Percentiles rank a stretch among this genome's conserved stretches.
Conservation (phyloP, 1,140 invertebrate species). For the Neodiprion fabricii region DNA sequence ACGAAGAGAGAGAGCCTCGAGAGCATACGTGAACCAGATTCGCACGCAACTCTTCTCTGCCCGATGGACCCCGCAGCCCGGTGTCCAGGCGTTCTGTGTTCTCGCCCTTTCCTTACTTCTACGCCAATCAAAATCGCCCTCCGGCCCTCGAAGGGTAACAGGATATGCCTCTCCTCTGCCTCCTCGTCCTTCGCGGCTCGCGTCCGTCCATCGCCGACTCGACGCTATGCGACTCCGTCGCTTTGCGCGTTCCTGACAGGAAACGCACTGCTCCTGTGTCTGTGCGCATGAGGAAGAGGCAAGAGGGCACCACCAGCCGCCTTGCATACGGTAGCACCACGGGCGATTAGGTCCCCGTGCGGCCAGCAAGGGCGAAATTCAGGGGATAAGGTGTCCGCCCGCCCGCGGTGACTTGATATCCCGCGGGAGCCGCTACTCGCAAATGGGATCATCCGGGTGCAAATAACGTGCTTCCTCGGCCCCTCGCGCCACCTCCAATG, state of each 20-base stretch:
- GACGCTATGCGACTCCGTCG: not conserved
- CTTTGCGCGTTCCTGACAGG: not conserved
- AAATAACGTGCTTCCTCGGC: not conserved
- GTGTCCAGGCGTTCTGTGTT: not conserved
- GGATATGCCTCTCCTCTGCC: not conserved
- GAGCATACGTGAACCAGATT: not conserved
- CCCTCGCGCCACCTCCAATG: too few relatives aligned
- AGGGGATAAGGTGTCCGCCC: conserved; percentile 31
- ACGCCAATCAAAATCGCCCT: too few relatives aligned
- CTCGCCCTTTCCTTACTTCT: too few relatives aligned
- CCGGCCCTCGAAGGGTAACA: not conserved
- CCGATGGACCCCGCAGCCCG: not conserved
- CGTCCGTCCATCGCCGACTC: not conserved
- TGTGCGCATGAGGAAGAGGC: too few relatives aligned
- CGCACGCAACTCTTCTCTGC: not conserved
- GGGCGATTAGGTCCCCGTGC: conserved; percentile 36
- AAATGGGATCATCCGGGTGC: conserved; percentile 6
- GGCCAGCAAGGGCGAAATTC: conserved; percentile 35
- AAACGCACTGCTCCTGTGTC: too few relatives aligned
- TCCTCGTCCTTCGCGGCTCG: not conserved
- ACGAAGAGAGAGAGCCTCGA: not conserved
- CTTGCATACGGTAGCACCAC: conserved; percentile 35
- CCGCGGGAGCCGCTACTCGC: conserved; percentile 5
- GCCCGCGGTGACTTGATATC: not conserved
- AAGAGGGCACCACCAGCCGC: too few relatives aligned